A percentile compares a stretch with the other conserved stretches of the same genome.
Evolutionary conservation across 2,113 vertebrate species (phyloP).

Genomic region (Chionomys nivalis): DNA sequence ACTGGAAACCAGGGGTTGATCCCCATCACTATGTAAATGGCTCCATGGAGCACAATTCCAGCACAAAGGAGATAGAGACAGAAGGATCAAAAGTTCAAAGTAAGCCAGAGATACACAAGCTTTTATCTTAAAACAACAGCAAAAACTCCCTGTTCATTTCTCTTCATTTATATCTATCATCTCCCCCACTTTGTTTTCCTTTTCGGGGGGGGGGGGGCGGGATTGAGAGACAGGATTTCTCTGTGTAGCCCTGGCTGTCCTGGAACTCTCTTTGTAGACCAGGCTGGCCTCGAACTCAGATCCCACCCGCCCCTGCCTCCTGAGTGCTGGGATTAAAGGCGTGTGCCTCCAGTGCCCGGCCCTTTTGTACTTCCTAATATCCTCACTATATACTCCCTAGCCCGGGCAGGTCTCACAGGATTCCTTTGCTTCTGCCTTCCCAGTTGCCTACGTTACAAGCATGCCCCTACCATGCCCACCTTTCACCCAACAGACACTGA

Average conservation of each 20-base stretch:
- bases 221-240: background rate
- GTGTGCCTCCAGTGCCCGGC: background rate
- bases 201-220: too few species aligned
- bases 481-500: background rate
- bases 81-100: background rate
- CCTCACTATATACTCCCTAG: background rate
- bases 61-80: too few species aligned
- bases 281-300: background rate
- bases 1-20: background rate
- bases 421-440: background rate
- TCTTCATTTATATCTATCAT: constrained; percentile 4
- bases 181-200: background rate
- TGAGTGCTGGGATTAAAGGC: background rate
- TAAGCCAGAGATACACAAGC: background rate
- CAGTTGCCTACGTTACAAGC: background rate
- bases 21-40: background rate
- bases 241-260: background rate
- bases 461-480: too few species aligned
- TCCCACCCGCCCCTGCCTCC: background rate
- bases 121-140: background rate
- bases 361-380: background rate
- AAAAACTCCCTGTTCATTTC: background rate
- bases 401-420: background rate
- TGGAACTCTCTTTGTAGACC: background rate
- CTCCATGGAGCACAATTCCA: background rate